Conservation (phyloP, 2,888 invertebrate genomes). For the Cephus runcator region DNA sequence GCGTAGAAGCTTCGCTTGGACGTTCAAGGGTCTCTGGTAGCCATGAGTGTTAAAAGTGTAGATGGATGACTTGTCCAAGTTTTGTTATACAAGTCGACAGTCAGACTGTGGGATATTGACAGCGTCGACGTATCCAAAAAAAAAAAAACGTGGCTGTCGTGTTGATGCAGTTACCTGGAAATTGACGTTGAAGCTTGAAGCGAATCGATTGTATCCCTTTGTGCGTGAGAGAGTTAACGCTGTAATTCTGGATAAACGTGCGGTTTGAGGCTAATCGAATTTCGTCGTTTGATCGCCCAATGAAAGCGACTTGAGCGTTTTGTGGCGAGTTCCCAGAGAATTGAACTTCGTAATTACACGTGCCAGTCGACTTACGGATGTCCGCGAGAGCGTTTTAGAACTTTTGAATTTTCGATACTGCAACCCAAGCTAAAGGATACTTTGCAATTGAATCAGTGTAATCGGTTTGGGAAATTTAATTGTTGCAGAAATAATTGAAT, state of each 20-base stretch:
- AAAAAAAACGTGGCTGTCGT: background rate
- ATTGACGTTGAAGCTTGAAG: background rate
- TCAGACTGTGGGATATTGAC: background rate
- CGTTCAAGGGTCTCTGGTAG: background rate
- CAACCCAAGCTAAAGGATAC: background rate
- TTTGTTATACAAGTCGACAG: background rate
- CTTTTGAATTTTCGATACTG: background rate
- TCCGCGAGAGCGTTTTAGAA: background rate
- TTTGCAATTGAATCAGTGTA: background rate
- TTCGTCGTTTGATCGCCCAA: background rate
- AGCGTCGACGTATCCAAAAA: background rate
- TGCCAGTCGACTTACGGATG: background rate
- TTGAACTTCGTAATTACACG: background rate
- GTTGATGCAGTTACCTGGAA: background rate
- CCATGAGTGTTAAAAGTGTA: background rate
- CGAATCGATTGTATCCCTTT: background rate
- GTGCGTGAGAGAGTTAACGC: background rate
- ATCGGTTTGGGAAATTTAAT: background rate
- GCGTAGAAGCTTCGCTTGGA: background rate
- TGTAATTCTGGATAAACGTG: background rate
- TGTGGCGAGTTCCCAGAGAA: background rate
- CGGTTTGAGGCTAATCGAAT: background rate
- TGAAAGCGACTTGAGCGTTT: background rate
- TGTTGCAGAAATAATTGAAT: conserved; percentile 29
- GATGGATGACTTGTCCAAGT: background rate